phyloP scores from a whole-genome alignment of 2,113 vertebrate species.

The Proterorhinus semilunaris region DNA sequence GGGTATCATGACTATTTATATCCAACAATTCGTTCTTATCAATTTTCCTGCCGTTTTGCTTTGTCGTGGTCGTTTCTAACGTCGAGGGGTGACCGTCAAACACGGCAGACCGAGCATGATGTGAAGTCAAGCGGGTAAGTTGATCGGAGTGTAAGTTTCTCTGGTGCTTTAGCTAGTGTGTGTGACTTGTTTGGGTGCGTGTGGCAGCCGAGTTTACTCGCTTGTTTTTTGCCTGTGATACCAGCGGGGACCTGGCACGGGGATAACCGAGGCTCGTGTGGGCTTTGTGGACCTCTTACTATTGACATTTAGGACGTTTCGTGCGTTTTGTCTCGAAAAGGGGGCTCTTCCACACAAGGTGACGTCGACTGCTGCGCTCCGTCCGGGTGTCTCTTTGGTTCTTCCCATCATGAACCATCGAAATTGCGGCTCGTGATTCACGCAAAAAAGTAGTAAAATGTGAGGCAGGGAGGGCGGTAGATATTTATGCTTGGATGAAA shows the following conservation, averaged over 20 bases:
- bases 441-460: slow-evolving; percentile 13
- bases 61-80: slow-evolving; percentile 51
- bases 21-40: slow-evolving; percentile 50
- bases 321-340: slow-evolving; percentile 4
- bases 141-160: slow-evolving; percentile 69
- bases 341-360: slow-evolving; percentile 33
- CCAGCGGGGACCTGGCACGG: slow-evolving; percentile 15
- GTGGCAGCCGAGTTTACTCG: slow-evolving; percentile 31
- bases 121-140: slow-evolving; percentile 64
- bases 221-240: not conserved
- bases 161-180: slow-evolving; percentile 23
- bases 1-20: slow-evolving; percentile 72
- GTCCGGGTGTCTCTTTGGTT: slow-evolving; percentile 45
- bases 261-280: not conserved
- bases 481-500: slow-evolving; percentile 21
- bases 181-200: slow-evolving; percentile 49
- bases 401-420: slow-evolving; percentile 12
- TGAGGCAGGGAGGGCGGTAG: slow-evolving; percentile 2
- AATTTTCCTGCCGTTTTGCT: slow-evolving; percentile 33
- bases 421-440: not conserved
- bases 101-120: slow-evolving; percentile 49
- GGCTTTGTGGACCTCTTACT: not conserved
- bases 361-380: slow-evolving; percentile 62
- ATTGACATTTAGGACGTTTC: slow-evolving; percentile 28
- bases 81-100: slow-evolving; percentile 39